Evolutionary conservation across 2,888 invertebrate genomes (phyloP), one percentile per base, ranked within the genome.

Genomic region (Cyclophora punctaria): DNA sequence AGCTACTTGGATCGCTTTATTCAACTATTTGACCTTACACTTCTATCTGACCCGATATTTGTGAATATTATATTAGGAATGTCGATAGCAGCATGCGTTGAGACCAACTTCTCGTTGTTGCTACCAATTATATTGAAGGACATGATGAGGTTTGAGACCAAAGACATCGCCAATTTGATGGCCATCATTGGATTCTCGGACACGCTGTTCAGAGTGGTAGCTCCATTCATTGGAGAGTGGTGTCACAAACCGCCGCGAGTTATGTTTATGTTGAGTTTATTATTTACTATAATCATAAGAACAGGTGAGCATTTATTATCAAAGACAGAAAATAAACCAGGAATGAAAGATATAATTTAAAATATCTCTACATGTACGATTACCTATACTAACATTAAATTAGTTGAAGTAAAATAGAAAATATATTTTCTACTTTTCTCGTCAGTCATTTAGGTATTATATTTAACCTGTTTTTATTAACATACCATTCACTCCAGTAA

Each of bases 81-180:
- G 71, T 92, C 93, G 0, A 71, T 93, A 41, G 93, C 93, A 1
- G 87, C 92, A 4, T 92, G 92, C 63, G 92, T 92, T 0, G 94
- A 94, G 70, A 87, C 92, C 0, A 93, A 93, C 65, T 94, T 94
- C 67, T 91, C 93, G 0, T 69, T 92, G 7, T 66, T 93, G 46
- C 86, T 92, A 3, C 93, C 93, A 2, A 91, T 93, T 46, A 93
- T 94, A 52, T 74, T 94, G 20, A 86, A 83, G 44, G 93, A 93
- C 60, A 90, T 91, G 79, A 71, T 91, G 69, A 67, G 87, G 34
- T 90, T 92, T 61, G 78, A 83, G 40, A 92, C 90, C 0, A 65
- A 80, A 4, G 78, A 91, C 59, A 92, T 92, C 48, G 93, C 93
- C 0, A 84, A 80, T 34, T 74, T 92, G 43, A 90, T 94, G 90